Conservation (phyloP, 37 sponge, comb jelly and placozoan genomes). For the Crambe crambe region DNA sequence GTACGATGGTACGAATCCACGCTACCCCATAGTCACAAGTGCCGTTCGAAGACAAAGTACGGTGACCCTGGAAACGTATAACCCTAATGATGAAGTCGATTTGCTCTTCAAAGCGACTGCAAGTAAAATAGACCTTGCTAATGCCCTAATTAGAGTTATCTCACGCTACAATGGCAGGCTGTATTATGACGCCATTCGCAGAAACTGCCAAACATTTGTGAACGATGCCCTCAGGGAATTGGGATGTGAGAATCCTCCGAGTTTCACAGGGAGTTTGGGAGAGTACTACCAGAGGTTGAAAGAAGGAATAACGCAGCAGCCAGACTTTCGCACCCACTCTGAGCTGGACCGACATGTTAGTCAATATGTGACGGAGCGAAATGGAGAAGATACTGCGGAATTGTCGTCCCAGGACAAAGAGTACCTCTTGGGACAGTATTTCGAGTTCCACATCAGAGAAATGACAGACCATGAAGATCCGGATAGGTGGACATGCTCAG, state of each 20-base stretch:
- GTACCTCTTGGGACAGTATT: conserved; percentile 5
- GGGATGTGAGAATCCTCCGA: conserved; percentile 3
- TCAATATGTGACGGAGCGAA: neutral
- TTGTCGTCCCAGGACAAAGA: conserved; percentile 11
- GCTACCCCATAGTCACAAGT: neutral
- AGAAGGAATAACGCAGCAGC: neutral
- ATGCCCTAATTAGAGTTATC: conserved; percentile 11
- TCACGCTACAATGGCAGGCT: conserved; percentile 16
- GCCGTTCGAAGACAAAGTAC: neutral
- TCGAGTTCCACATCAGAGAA: conserved; percentile 2
- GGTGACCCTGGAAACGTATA: neutral
- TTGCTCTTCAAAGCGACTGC: neutral
- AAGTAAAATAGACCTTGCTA: conserved; percentile 9
- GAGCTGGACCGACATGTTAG: conserved; percentile 20
- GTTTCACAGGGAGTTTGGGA: conserved; percentile 4
- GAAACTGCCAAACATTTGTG: conserved; percentile 48
- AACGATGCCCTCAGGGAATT: conserved; percentile 19
- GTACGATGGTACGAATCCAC: neutral
- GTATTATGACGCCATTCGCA: neutral
- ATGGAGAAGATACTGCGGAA: neutral
- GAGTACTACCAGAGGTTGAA: conserved; percentile 6
- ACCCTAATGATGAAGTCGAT: conserved; percentile 1
- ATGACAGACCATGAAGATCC: neutral
- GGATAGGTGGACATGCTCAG: neutral
- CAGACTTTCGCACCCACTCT: conserved; percentile 5